Percentiles rank a stretch among this genome's conserved stretches.
Evolutionary conservation across 2,888 invertebrate genomes (phyloP).

Genomic region (Choristoneura rosaceana): DNA sequence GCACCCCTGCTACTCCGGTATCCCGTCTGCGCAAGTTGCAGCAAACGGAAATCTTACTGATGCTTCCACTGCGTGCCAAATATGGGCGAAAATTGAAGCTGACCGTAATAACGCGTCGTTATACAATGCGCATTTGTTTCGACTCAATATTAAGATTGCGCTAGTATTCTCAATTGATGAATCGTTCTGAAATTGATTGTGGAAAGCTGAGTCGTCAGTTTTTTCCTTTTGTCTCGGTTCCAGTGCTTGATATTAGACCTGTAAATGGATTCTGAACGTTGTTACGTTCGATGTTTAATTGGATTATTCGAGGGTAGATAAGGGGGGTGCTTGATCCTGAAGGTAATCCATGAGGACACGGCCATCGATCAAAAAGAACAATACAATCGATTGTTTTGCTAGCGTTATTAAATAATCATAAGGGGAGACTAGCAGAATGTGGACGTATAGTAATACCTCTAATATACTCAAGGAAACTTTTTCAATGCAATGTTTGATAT

Average conservation of each 20-base stretch:
- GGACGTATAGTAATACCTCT: neutral
- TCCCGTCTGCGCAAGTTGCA: constrained; percentile 14
- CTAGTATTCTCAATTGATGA: constrained; percentile 52
- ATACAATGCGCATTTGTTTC: constrained; percentile 30
- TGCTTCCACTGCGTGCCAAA: constrained; percentile 55
- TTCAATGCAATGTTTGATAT: no score
- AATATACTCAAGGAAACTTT: neutral
- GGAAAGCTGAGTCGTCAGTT: constrained; percentile 73
- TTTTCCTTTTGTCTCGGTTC: constrained; percentile 62
- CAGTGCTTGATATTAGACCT: constrained; percentile 59
- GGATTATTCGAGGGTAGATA: constrained; percentile 54
- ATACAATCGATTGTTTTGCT: constrained; percentile 30
- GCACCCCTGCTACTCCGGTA: constrained; percentile 46
- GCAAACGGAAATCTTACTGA: constrained; percentile 38
- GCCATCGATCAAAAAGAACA: constrained; percentile 39
- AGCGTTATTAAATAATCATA: constrained; percentile 16
- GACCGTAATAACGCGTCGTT: constrained; percentile 35
- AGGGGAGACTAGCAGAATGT: neutral
- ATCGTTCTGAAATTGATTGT: constrained; percentile 71
- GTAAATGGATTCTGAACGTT: constrained; percentile 60
- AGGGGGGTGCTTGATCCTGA: constrained; percentile 36
- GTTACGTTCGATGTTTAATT: constrained; percentile 62
- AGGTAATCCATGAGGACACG: constrained; percentile 31
- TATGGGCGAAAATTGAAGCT: constrained; percentile 38
- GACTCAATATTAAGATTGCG: constrained; percentile 24